Conservation (phyloP, 2,113 vertebrate genomes). For the Anoplopoma fimbria region DNA sequence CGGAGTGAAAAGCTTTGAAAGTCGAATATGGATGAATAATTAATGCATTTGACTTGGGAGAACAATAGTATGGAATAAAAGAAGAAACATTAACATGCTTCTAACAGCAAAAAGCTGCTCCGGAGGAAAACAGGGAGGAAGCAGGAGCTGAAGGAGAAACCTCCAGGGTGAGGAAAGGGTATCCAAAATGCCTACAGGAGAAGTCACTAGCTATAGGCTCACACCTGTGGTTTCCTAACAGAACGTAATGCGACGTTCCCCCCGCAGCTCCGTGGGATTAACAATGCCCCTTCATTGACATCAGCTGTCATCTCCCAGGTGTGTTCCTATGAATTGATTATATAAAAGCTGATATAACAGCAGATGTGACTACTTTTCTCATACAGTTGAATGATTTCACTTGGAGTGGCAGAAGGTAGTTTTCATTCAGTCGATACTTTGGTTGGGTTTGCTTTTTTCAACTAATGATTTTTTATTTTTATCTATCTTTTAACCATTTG, state of each 20-base stretch:
- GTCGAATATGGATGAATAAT: conserved; percentile 80
- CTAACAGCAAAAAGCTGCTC: conserved; percentile 69
- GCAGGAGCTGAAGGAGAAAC: conserved; percentile 50
- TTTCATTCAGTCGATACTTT: neutral
- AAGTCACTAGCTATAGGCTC: conserved; percentile 32
- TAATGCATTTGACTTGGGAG: conserved; percentile 79
- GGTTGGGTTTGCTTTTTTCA: neutral
- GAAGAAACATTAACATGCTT: conserved; percentile 69
- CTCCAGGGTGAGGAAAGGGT: conserved; percentile 58
- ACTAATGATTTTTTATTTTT: neutral
- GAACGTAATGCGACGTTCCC: neutral
- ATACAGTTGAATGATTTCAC: neutral
- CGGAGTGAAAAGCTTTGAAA: conserved; percentile 78
- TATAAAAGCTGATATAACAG: neutral
- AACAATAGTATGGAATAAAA: conserved; percentile 80
- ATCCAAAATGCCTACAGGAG: conserved; percentile 56
- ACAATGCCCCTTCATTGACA: neutral
- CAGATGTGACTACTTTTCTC: neutral
- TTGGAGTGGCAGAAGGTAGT: neutral
- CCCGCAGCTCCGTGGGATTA: neutral
- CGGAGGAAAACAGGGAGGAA: conserved; percentile 20
- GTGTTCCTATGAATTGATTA: neutral
- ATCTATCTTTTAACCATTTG: neutral
- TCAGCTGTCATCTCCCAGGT: neutral
- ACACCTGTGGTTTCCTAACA: neutral